Conservation (phyloP, 2,113 vertebrate genomes). For the Poicephalus meyeri region DNA sequence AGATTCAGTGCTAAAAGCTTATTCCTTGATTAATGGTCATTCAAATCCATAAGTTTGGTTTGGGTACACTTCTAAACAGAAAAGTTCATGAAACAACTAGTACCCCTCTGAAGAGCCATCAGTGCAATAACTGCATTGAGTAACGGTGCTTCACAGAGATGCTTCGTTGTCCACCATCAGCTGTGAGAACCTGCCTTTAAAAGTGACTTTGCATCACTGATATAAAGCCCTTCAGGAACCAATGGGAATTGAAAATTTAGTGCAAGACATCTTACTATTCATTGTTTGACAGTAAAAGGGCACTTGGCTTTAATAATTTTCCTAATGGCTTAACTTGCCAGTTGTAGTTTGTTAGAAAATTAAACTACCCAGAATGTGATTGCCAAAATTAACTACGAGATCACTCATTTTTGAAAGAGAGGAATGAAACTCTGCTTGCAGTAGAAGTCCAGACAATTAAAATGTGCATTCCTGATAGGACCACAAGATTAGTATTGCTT, state of each 20-base stretch:
- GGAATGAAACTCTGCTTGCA: not conserved
- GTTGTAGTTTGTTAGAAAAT: not conserved
- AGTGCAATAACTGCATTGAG: not conserved
- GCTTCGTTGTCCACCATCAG: not conserved
- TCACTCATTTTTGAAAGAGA: not conserved
- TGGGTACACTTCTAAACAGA: not conserved
- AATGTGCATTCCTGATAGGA: not conserved
- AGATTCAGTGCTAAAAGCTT: not conserved
- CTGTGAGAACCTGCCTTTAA: not conserved
- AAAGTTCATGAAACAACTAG: not conserved
- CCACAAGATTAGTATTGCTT: not conserved
- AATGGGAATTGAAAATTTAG: not conserved
- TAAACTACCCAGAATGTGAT: not conserved
- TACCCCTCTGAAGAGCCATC: not conserved
- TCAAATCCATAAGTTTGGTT: not conserved
- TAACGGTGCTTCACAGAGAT: not conserved
- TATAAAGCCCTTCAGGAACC: not conserved
- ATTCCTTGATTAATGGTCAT: not conserved
- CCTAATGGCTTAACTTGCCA: constrained; percentile 1
- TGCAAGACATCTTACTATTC: not conserved
- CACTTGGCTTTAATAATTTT: constrained; percentile 31
- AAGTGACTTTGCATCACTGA: not conserved
- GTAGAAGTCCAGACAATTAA: constrained; percentile 8
- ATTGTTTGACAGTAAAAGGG: not conserved
- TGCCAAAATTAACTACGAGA: constrained; percentile 5